phyloP scores from a whole-genome alignment of 1,140 invertebrate species.

The Helicoverpa zea region DNA sequence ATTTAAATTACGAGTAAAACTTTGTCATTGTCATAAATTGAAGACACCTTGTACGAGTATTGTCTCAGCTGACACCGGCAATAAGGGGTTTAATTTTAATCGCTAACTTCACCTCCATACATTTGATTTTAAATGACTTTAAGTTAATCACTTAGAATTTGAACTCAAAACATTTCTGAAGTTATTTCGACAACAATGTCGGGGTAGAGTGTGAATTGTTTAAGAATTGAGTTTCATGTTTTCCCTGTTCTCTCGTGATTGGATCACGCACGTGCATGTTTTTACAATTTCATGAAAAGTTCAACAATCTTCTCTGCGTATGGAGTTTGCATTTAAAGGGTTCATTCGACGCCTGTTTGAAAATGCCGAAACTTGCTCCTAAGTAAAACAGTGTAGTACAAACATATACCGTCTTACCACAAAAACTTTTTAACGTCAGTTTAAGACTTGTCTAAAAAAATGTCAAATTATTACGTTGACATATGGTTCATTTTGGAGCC shows the following conservation, averaged over 20 bases:
- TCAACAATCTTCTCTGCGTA: neutral
- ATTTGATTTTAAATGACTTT: constrained; percentile 34
- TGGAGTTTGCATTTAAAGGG: too few species aligned
- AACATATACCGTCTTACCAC: too few species aligned
- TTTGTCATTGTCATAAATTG: constrained; percentile 7
- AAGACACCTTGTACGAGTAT: neutral
- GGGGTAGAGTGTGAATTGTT: neutral
- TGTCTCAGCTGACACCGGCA: neutral
- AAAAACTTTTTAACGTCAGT: too few species aligned
- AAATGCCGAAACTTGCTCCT: neutral
- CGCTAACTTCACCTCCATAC: neutral
- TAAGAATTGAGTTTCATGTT: constrained; percentile 4
- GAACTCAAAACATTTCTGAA: neutral
- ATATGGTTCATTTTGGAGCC: too few species aligned
- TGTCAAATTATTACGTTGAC: too few species aligned
- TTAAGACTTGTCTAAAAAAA: too few species aligned
- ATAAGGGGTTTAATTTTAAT: constrained; percentile 2
- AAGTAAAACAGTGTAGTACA: neutral
- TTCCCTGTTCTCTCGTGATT: neutral
- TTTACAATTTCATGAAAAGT: neutral
- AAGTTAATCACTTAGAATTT: constrained; percentile 5
- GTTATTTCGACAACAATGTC: constrained; percentile 1
- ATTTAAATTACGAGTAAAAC: constrained; percentile 10
- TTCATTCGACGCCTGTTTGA: too few species aligned
- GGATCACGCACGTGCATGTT: neutral